Evolutionary conservation across 2,797 vertebrate genomes (phyloP), one percentile per base, ranked within the genome.

Genomic region (Oreochromis mossambicus): DNA sequence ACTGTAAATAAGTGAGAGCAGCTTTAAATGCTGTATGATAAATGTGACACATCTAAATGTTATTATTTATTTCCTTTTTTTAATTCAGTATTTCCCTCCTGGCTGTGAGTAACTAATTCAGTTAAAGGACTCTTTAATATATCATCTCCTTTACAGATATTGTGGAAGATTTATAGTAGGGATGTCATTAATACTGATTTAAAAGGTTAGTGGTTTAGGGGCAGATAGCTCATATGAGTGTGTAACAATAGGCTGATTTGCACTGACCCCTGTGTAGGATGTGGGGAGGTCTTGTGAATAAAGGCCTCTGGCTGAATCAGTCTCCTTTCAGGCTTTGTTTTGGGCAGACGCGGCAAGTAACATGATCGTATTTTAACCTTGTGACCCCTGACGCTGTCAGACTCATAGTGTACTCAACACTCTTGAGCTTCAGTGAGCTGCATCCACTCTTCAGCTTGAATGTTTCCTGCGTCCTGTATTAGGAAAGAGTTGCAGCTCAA

Each of bases 311-410:
- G 14, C 26, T 80, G 56, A 90, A 81, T 81, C 52, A 6, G 50
- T 19, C 61, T 80, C 70, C 70, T 52, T 81, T 86, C 70, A 92
- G 87, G 61, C 55, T 87, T 87, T 89, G 86, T 89, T 80, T 82
- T 24, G 34, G 7, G 5, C 58, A 12, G n/a, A 68, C 9, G 58
- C 24, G 6, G 26, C 48, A 61, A 26, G 78, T 54, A 83, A 84
- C 2, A 70, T 58, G 84, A 88, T 46, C 8, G 17, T 55, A 26
- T 43, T 77, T 83, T 78, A 68, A 87, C 84, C 86, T 43, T 15
- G 15, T 56, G 84, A 88, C 82, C 87, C 11, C 7, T 80, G 68
- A 79, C 3, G 8, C 52, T 80, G 78, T 81, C 79, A 50, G 52
- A 78, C 81, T 80, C 41, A 32, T 10, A 38, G 58, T 63, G 19